Evolutionary conservation across 2,797 vertebrate species (phyloP).

Genomic region (Anomalospiza imberbis): DNA sequence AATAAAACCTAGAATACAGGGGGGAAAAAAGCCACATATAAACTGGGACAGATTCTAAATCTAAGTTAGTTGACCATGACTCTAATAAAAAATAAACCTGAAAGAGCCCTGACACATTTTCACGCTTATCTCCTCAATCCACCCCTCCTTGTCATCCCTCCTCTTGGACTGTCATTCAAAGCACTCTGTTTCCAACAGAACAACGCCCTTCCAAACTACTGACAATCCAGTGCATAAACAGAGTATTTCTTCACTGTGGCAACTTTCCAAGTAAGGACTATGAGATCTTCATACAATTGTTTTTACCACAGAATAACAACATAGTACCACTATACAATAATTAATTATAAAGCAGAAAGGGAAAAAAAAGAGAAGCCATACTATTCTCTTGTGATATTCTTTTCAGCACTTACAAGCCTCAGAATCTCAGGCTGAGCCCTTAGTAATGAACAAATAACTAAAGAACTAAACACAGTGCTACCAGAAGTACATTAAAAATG

Average conservation of each 20-base stretch:
- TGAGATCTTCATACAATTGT: slow-evolving; percentile 26
- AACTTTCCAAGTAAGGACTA: background rate
- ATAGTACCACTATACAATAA: background rate
- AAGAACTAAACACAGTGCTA: background rate
- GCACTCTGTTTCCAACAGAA: background rate
- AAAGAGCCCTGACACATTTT: background rate
- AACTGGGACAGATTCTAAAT: background rate
- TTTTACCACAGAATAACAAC: background rate
- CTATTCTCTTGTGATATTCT: background rate
- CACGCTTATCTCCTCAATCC: background rate
- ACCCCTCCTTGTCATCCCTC: background rate
- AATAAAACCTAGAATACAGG: background rate
- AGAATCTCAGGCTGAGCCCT: background rate
- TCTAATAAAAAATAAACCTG: background rate
- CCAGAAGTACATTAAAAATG: background rate
- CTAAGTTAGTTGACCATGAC: background rate
- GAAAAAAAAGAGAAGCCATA: background rate
- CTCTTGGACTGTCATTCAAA: background rate
- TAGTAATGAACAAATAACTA: background rate
- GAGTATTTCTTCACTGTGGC: background rate
- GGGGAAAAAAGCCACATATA: background rate
- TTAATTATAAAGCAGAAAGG: background rate
- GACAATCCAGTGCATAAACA: background rate
- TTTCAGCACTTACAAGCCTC: background rate
- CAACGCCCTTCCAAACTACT: background rate